Conservation (phyloP, 64 coral and sea anemone species). For the Hydrozoanthus tunicans region DNA sequence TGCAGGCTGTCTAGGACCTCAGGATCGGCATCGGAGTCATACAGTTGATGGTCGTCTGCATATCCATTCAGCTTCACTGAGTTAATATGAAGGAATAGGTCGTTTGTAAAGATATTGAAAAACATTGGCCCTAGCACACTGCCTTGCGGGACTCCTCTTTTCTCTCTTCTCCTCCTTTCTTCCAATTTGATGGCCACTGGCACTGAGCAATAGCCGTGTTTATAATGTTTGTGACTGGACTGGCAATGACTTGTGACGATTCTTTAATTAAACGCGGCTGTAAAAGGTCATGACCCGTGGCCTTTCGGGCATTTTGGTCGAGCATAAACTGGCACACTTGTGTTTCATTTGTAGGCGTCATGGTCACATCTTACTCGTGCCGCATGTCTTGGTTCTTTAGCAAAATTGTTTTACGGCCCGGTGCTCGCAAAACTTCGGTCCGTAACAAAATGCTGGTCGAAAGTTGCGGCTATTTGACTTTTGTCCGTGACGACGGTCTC, state of each 20-base stretch:
- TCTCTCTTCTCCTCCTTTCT: too few relatives aligned
- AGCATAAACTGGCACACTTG: conserved; percentile 16
- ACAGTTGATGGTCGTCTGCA: too few relatives aligned
- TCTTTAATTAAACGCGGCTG: conserved; percentile 32
- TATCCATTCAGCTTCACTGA: too few relatives aligned
- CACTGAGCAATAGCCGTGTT: conserved; percentile 56
- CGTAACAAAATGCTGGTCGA: conserved; percentile 61
- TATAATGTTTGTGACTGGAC: conserved; percentile 12
- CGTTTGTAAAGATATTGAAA: too few relatives aligned
- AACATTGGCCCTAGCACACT: too few relatives aligned
- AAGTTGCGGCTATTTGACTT: conserved; percentile 43
- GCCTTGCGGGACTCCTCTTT: too few relatives aligned
- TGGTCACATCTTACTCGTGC: neutral
- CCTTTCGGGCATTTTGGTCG: conserved; percentile 31
- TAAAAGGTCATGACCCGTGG: conserved; percentile 35
- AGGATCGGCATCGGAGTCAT: too few relatives aligned
- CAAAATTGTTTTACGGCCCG: conserved; percentile 6
- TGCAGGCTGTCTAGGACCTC: neutral
- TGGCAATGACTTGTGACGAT: conserved; percentile 7
- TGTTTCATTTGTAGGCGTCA: conserved; percentile 1
- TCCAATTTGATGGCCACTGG: conserved; percentile 20
- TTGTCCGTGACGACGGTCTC: conserved; percentile 43
- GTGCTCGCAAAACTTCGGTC: conserved; percentile 24
- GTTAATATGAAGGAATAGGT: too few relatives aligned
- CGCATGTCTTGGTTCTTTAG: neutral